Evolutionary conservation across 2,888 invertebrate genomes (phyloP).

Genomic region (Andrena bucephala): DNA sequence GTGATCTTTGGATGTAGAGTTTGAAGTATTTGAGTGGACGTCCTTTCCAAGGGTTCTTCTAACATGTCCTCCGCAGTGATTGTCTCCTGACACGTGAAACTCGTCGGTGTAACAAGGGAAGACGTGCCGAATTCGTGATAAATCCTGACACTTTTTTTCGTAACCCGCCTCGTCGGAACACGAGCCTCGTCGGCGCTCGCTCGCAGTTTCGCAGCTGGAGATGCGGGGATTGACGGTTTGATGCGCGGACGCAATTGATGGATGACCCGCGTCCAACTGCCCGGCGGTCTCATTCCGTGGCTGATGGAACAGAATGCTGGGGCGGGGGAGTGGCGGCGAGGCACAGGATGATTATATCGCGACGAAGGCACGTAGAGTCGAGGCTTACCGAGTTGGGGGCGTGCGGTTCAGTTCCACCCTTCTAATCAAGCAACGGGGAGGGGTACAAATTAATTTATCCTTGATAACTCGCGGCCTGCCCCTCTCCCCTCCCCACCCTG

Average conservation of each 20-base stretch:
- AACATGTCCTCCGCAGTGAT: no score
- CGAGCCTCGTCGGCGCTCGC: background rate
- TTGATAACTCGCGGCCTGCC: constrained; percentile 63
- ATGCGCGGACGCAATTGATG: constrained; percentile 61
- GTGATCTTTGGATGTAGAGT: background rate
- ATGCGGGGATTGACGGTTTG: constrained; percentile 40
- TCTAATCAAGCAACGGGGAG: constrained; percentile 76
- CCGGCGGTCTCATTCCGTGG: constrained; percentile 45
- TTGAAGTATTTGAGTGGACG: no score
- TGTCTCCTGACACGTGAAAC: no score
- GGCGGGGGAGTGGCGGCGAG: constrained; percentile 39
- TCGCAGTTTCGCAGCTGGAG: constrained; percentile 31
- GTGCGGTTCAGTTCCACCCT: constrained; percentile 65
- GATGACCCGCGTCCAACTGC: constrained; percentile 55
- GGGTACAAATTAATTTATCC: constrained; percentile 76
- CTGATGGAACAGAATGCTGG: constrained; percentile 47
- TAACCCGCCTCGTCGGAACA: constrained; percentile 6
- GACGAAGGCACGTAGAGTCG: constrained; percentile 58
- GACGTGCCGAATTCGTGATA: no score
- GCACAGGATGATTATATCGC: constrained; percentile 62
- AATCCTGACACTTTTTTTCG: constrained; percentile 15
- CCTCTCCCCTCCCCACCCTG: no score
- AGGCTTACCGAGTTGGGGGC: constrained; percentile 49
- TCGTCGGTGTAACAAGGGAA: no score
- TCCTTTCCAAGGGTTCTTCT: no score